Evolutionary conservation across 1,140 invertebrate species (phyloP).

Genomic region (Drosophila tristis): DNA sequence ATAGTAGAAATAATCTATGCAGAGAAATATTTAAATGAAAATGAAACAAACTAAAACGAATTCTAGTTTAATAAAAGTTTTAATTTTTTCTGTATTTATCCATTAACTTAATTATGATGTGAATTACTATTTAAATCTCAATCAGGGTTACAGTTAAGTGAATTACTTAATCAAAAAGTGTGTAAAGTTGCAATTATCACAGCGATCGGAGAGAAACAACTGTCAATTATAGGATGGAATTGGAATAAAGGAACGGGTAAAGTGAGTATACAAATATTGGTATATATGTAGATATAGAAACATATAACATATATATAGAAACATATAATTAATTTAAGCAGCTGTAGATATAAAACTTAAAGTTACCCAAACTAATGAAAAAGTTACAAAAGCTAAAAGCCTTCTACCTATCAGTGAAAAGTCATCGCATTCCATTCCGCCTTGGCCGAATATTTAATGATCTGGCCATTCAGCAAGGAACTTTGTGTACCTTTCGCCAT

Average conservation of each 20-base stretch:
- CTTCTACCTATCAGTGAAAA: not conserved
- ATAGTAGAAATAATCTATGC: not conserved
- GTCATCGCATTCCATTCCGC: too few species aligned
- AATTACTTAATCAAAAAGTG: constrained; percentile 1
- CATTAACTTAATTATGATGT: constrained; percentile 3
- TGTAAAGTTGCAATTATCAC: too few species aligned
- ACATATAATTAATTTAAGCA: too few species aligned
- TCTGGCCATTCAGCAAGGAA: constrained; percentile 20
- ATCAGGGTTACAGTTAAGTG: not conserved
- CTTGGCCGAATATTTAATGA: too few species aligned
- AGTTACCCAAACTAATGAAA: not conserved
- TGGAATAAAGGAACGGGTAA: constrained; percentile 39
- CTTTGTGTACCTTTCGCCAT: constrained; percentile 36
- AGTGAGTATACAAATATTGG: constrained; percentile 42
- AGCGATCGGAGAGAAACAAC: not conserved
- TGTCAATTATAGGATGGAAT: constrained; percentile 55
- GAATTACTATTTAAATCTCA: constrained; percentile 7
- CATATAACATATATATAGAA: too few species aligned
- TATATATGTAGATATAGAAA: not conserved
- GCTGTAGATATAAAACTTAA: too few species aligned
- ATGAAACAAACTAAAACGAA: not conserved
- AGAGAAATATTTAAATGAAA: constrained; percentile 21
- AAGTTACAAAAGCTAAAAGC: too few species aligned
- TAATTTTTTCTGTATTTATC: constrained; percentile 7
- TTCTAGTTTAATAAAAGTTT: constrained; percentile 24